Conservation (phyloP, 2,113 vertebrate species). For the Conger conger region DNA sequence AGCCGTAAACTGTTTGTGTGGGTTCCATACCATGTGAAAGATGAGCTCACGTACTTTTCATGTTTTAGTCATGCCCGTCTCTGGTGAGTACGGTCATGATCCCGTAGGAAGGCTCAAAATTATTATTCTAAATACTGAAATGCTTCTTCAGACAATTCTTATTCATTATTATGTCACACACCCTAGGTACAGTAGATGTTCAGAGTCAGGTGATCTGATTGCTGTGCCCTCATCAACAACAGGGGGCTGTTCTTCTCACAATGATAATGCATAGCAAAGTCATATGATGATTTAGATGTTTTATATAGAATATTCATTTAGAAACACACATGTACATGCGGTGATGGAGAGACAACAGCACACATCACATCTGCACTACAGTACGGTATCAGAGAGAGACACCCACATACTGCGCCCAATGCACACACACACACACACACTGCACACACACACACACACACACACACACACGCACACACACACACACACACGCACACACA, state of each 20-base stretch:
- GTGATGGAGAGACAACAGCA: neutral
- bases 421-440: neutral
- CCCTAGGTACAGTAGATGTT: no score
- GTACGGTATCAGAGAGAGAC: neutral
- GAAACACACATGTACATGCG: no score
- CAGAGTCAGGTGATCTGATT: no score
- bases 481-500: neutral
- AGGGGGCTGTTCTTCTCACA: neutral
- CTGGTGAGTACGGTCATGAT: neutral
- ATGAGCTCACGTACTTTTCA: neutral
- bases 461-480: neutral
- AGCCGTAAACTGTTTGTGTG: neutral
- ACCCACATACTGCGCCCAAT: neutral
- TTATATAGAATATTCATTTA: no score
- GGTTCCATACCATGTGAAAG: neutral
- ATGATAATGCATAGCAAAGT: neutral
- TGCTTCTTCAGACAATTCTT: neutral
- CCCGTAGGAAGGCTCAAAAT: neutral
- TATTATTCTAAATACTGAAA: neutral
- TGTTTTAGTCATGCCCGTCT: neutral
- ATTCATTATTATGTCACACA: neutral
- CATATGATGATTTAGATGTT: slow-evolving; percentile 12
- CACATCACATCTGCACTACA: neutral
- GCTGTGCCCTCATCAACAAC: neutral
- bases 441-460: neutral